phyloP scores from a whole-genome alignment of 2,797 vertebrate species.

The Toxotes lorentzi region DNA sequence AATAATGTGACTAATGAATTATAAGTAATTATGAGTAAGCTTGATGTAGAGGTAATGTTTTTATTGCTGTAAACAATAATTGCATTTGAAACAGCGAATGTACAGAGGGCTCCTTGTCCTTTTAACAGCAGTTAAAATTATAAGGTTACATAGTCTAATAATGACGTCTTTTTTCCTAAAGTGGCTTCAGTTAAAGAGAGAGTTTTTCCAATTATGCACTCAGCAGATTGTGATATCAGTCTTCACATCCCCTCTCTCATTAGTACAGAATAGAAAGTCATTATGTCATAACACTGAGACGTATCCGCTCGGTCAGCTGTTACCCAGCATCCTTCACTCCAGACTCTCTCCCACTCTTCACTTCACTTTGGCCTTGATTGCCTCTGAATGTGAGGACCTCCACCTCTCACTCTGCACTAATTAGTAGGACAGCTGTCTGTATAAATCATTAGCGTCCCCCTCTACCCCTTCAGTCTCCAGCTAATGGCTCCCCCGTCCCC shows the following conservation, averaged over 20 bases:
- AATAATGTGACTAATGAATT: slow-evolving; percentile 13
- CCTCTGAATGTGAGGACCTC: slow-evolving; percentile 31
- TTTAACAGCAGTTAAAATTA: slow-evolving; percentile 14
- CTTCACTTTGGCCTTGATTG: slow-evolving; percentile 43
- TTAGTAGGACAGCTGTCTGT: slow-evolving; percentile 61
- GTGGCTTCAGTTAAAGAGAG: slow-evolving; percentile 52
- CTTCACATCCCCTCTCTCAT: slow-evolving; percentile 42
- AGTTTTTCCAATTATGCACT: slow-evolving; percentile 50
- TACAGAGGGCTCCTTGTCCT: slow-evolving; percentile 14
- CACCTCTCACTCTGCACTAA: slow-evolving; percentile 48
- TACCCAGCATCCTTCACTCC: slow-evolving; percentile 43
- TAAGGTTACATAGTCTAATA: slow-evolving; percentile 26
- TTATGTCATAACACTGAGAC: slow-evolving; percentile 27
- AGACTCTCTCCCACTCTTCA: slow-evolving; percentile 24
- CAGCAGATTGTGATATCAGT: slow-evolving; percentile 54
- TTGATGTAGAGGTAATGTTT: slow-evolving; percentile 5
- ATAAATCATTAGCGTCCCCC: slow-evolving; percentile 54
- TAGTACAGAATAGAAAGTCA: slow-evolving; percentile 27
- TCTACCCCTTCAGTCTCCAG: slow-evolving; percentile 32
- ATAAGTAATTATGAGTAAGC: slow-evolving; percentile 9
- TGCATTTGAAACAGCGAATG: slow-evolving; percentile 1
- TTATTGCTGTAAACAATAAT: slow-evolving; percentile 27
- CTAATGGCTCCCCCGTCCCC: slow-evolving; percentile 45
- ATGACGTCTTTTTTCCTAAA: slow-evolving; percentile 48
- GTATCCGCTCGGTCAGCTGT: background rate